Conservation (phyloP, 1,140 invertebrate species). For the Delia radicum region DNA sequence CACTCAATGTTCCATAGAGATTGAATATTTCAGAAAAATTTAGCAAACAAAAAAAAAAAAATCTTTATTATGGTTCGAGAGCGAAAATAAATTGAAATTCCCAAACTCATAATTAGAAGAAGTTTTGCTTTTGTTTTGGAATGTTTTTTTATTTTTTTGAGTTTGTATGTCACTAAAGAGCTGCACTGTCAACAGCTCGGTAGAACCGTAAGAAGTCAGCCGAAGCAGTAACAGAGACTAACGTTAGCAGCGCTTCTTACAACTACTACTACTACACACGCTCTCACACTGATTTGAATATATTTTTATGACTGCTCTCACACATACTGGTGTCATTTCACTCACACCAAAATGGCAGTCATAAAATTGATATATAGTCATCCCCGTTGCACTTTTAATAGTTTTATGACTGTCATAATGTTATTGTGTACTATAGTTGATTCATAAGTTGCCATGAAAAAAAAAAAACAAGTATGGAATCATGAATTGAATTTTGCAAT, state of each 20-base stretch:
- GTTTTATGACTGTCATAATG: neutral
- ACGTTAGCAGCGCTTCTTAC: neutral
- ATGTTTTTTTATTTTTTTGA: neutral
- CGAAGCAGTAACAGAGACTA: neutral
- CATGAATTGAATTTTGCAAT: neutral
- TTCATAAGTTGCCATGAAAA: neutral
- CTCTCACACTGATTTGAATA: neutral
- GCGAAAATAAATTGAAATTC: slow-evolving; percentile 1
- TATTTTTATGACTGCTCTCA: neutral
- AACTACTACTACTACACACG: neutral
- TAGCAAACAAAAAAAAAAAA: neutral
- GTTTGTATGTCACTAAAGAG: neutral
- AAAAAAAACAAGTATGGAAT: neutral
- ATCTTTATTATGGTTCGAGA: neutral
- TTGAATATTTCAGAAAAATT: neutral
- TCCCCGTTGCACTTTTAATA: neutral
- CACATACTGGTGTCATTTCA: neutral
- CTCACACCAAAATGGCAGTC: neutral
- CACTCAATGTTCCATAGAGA: neutral
- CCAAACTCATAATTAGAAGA: slow-evolving; percentile 12
- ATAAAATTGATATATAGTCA: neutral
- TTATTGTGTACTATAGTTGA: neutral
- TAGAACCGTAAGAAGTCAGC: neutral
- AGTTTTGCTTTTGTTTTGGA: neutral
- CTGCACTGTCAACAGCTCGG: slow-evolving; percentile 4